Evolutionary conservation across 2,797 vertebrate genomes (phyloP), one percentile per base, ranked within the genome.

Genomic region (Myotis findleyi): DNA sequence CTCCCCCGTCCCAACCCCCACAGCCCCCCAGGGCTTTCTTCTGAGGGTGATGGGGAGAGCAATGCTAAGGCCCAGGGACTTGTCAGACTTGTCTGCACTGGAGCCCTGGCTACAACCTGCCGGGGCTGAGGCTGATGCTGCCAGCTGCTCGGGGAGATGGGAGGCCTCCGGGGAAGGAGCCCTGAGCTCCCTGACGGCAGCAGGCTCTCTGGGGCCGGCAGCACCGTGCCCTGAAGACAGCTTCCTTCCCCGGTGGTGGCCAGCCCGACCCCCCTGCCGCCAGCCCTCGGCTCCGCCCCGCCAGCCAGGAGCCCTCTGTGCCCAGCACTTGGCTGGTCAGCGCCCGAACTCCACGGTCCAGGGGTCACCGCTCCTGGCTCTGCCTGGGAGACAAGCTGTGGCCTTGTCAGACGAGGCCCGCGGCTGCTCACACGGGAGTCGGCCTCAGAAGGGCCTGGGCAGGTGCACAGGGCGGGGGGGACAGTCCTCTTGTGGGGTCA

Each of bases 381-480:
- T 33, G 20, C 69, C 73, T n/a, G 6, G 13, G 23, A 94, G 27
- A 71, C 51, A 55, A 21, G 83, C n/a, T 38, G 57, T 7, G 5
- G 14, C 89, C 55, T 72, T 16, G 62, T 59, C 23, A 12, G 57
- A 59, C 23, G 11, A 55, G 21, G 57, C 57, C 57, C 5, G 25
- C 11, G 25, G 12, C 57, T 62, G 57, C 57, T 30, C 57, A 27
- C 57, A 13, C 12, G 1, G 12, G 57, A 18, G 55, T 9, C 23
- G 25, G 25, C 47, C 68, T 85, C 72, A 25, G 11, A 75, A 79
- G 11, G 44, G 17, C 30, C 59, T 64, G 44, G 51, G 16, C n/a
- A n/a, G 0, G 44, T 36, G 4, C 11, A 1, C 25, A 1, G 14
- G 51, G 18, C n/a, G 0, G 21, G 44, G 14, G 8, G 18, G 11